phyloP scores from a whole-genome alignment of 2,797 vertebrate genomes.

The Tapera naevia region DNA sequence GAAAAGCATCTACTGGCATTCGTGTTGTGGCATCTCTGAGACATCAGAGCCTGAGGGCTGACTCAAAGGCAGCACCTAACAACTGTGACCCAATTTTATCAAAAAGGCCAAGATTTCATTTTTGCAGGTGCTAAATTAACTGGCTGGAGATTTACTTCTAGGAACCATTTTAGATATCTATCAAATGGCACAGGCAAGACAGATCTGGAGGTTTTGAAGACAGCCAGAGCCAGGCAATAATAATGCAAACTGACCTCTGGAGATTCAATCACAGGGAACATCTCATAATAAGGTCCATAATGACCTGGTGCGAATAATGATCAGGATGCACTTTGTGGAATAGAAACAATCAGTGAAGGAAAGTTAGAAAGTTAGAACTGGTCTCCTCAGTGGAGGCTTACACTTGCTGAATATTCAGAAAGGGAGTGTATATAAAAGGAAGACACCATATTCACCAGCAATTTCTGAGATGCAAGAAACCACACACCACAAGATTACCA shows the following conservation, averaged over 20 bases:
- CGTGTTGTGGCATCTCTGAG: neutral
- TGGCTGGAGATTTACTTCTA: neutral
- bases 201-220: neutral
- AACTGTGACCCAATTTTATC: rapidly evolving
- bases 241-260: neutral
- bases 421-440: neutral
- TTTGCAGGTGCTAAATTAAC: neutral
- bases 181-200: neutral
- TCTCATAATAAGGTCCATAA: neutral
- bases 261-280: rapidly evolving
- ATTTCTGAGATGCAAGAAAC: neutral
- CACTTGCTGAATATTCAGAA: neutral
- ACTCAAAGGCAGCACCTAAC: rapidly evolving
- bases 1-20: neutral
- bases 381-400: neutral
- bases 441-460: neutral
- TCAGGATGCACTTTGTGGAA: neutral
- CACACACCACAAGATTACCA: neutral
- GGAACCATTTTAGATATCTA: neutral
- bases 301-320: neutral
- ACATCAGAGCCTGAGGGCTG: rapidly evolving
- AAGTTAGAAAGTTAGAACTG: neutral
- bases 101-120: neutral
- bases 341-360: neutral
- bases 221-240: neutral